Base-by-base conservation (phyloP, 2,113 vertebrate genomes). In the Scomber japonicus region DNA sequence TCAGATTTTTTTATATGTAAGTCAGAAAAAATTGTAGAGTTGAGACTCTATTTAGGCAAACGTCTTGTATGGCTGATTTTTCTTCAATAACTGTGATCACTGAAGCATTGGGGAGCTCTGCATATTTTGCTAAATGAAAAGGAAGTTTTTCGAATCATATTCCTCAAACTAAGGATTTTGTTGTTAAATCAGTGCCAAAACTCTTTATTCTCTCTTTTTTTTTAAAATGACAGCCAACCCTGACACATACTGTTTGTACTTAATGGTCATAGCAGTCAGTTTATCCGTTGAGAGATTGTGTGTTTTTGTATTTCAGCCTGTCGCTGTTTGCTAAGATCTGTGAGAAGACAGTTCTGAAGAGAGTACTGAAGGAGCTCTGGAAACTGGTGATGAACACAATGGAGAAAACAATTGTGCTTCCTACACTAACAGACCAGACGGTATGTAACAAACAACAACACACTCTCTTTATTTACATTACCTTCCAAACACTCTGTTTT, bases 381-480 rank as follows among this genome's bases (percentile, higher is more conserved):
- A 99, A 97, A 75, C 96, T 99, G 72, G 97, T 99, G 80, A 99
- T 99, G 97, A 99, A 99, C 94, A 99, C 97, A 0, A 99, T 99
- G 98, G 98, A 99, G 93, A 99, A 97, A 92, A 98, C 96, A 1
- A 97, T 99, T 0, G 97, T 99, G 27, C 95, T 99, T 53, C 98
- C 98, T 0, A 97, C 97, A 0, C 96, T 99, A 50, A 98, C 97
- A 0, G 98, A 99, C 93, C 97, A 98, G 92, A 97, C 97, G 93
- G 98, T 99, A 93, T 94, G 95, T 75, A 4, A 65, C 9, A 40
- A 40, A 40, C 35, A 40, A 40, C 9, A 2, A 40, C 35, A 40
- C 9, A 40, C 35, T 40, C 35, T 8, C 35, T 40, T 40, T 40
- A 40, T 40, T 40, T 40, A 7, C 35, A 40, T 9, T 40, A 9